These are phyloP conservation scores for Machimus atricapillus DNA, from an alignment of 2,888 invertebrate species.

Conservation along the genomic window DNA sequence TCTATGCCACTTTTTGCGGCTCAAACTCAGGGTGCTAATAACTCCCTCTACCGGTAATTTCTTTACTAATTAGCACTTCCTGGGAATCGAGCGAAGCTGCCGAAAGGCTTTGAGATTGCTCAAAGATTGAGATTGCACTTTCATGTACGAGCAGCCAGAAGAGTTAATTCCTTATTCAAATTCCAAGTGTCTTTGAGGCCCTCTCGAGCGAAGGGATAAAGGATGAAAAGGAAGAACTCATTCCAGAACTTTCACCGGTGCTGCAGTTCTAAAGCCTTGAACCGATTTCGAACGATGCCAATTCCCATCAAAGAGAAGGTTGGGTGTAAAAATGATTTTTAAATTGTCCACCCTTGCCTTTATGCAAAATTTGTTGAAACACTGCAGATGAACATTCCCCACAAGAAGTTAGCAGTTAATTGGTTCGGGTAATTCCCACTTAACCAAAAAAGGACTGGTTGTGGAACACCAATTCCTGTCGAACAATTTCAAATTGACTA, in stretches of 20 bases:
- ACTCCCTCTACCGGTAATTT: constrained; percentile 2
- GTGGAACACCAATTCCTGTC: not conserved
- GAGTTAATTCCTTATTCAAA: constrained; percentile 34
- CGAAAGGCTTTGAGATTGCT: not conserved
- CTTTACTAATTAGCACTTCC: constrained; percentile 18
- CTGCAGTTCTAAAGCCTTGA: not conserved
- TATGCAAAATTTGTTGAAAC: not conserved
- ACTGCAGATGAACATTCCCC: not conserved
- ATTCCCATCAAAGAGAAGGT: not conserved
- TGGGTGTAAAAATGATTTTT: not conserved
- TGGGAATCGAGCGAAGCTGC: not conserved
- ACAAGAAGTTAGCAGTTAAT: not conserved
- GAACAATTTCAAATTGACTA: not conserved
- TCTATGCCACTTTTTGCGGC: not conserved
- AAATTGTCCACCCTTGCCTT: not conserved
- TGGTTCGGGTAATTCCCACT: not conserved
- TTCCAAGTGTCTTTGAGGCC: not conserved
- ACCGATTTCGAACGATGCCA: not conserved
- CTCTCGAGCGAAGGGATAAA: not conserved
- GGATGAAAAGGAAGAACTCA: not conserved
- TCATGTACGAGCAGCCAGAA: not conserved
- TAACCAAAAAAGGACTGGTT: not conserved
- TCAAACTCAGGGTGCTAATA: not conserved
- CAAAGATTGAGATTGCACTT: not conserved
- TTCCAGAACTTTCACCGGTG: not conserved